Conservation (phyloP, 2,888 invertebrate species). For the Anthophora plumipes region DNA sequence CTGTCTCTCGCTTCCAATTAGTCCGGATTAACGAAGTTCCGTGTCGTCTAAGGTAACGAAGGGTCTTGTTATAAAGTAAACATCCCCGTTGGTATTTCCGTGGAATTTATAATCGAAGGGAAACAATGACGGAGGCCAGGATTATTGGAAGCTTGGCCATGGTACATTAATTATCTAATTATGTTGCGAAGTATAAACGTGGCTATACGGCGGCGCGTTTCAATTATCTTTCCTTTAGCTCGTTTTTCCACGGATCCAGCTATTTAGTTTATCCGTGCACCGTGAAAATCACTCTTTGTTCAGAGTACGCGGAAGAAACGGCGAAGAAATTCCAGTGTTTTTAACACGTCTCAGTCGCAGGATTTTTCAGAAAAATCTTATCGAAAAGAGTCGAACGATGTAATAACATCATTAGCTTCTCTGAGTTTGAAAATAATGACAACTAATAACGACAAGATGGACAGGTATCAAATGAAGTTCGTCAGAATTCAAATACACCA, state of each 20-base stretch:
- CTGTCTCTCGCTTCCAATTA: conserved; percentile 43
- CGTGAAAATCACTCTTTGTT: too few relatives aligned
- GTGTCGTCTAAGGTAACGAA: conserved; percentile 27
- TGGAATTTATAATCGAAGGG: conserved; percentile 35
- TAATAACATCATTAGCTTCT: too few relatives aligned
- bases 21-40: conserved; percentile 42
- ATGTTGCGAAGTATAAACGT: neutral
- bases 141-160: conserved; percentile 16
- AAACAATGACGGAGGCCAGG: conserved; percentile 13
- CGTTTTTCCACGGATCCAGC: neutral
- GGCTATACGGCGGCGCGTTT: neutral
- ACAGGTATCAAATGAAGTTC: too few relatives aligned
- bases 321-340: neutral
- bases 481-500: too few relatives aligned
- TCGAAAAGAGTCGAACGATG: too few relatives aligned
- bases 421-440: too few relatives aligned
- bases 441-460: too few relatives aligned
- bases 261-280: neutral
- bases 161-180: conserved; percentile 26
- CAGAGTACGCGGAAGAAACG: neutral
- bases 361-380: too few relatives aligned
- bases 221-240: neutral
- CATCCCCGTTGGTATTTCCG: conserved; percentile 15
- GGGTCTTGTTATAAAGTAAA: conserved; percentile 42
- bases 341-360: too few relatives aligned